Evolutionary conservation across 2,888 invertebrate species (phyloP).

Genomic region (Parthenolecanium corni): DNA sequence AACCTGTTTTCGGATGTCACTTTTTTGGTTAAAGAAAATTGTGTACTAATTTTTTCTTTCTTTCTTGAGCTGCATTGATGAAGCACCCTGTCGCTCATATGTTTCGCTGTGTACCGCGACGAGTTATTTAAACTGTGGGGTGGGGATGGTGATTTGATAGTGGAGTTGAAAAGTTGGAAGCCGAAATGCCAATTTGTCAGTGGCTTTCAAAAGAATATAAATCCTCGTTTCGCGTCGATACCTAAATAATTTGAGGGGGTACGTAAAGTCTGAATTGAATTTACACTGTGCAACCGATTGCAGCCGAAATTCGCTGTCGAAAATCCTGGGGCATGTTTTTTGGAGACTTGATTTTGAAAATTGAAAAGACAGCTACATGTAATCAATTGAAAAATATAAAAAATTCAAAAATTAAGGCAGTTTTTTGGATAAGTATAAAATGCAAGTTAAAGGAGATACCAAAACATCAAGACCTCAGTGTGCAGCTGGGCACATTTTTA

Average conservation of each 20-base stretch:
- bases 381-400: too few species aligned
- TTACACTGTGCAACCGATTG: not conserved
- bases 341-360: not conserved
- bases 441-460: too few species aligned
- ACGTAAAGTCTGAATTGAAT: not conserved
- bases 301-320: not conserved
- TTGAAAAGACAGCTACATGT: not conserved
- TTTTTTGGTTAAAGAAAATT: too few species aligned
- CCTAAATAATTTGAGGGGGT: slow-evolving; percentile 20
- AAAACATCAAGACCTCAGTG: too few species aligned
- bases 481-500: too few species aligned
- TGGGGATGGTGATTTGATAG: slow-evolving; percentile 26
- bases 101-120: slow-evolving; percentile 25
- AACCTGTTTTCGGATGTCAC: not conserved
- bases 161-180: slow-evolving; percentile 29
- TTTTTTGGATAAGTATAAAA: too few species aligned
- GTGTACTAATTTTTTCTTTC: too few species aligned
- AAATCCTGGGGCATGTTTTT: not conserved
- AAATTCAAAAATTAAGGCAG: too few species aligned
- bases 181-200: slow-evolving; percentile 30
- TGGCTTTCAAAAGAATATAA: slow-evolving; percentile 29
- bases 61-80: too few species aligned
- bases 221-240: slow-evolving; percentile 28
- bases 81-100: slow-evolving; percentile 18
- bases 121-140: slow-evolving; percentile 18